phyloP scores from a whole-genome alignment of 2,797 vertebrate genomes.

The Falco naumanni region DNA sequence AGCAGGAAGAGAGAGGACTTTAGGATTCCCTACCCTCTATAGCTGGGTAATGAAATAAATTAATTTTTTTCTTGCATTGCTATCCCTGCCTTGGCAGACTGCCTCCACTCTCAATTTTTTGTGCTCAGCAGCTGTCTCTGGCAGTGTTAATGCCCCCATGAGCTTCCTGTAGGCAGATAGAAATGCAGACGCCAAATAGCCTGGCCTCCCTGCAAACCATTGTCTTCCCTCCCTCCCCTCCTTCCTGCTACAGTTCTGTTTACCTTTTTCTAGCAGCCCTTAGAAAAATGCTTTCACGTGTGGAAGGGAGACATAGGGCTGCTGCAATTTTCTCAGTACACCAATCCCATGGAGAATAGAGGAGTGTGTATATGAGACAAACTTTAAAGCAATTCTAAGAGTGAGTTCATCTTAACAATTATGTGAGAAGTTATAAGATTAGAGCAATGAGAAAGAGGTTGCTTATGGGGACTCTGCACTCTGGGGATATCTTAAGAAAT shows the following conservation, averaged over 20 bases:
- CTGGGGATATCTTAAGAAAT: not conserved
- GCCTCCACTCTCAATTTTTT: not conserved
- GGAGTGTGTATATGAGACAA: not conserved
- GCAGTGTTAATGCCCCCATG: not conserved
- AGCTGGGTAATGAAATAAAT: not conserved
- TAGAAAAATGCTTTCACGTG: not conserved
- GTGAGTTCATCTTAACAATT: not conserved
- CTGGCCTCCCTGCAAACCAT: accelerated
- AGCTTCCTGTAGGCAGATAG: not conserved
- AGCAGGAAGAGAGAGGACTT: not conserved
- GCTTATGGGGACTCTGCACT: no score
- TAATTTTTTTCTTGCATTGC: not conserved
- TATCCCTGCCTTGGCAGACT: not conserved
- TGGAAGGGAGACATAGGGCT: not conserved
- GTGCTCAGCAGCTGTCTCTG: not conserved
- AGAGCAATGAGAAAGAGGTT: not conserved
- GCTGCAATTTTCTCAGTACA: not conserved
- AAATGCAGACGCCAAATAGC: not conserved
- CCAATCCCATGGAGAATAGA: not conserved
- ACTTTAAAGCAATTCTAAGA: not conserved
- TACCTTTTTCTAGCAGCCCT: not conserved
- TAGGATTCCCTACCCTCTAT: not conserved
- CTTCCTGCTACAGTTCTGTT: not conserved
- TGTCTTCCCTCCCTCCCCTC: not conserved
- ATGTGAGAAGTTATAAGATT: not conserved